Conservation (phyloP, 2,113 vertebrate species). For the Struthio camelus region DNA sequence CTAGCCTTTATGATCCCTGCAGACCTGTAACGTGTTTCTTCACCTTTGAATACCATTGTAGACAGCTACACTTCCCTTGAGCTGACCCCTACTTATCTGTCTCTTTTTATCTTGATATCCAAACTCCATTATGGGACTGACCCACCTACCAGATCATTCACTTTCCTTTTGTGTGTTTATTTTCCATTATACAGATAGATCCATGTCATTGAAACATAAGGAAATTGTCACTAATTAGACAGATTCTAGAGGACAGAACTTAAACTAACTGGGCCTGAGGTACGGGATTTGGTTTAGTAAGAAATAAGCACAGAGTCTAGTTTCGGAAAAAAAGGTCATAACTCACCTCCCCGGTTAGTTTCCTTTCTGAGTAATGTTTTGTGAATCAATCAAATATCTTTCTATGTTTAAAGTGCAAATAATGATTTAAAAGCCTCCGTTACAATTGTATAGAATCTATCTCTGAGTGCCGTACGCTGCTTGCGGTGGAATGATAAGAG, state of each 20-base stretch:
- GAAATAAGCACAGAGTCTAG: background rate
- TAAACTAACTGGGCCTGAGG: background rate
- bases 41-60: background rate
- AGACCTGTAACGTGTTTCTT: background rate
- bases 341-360: conserved; percentile 6
- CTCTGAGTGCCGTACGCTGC: conserved; percentile 11
- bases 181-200: background rate
- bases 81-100: background rate
- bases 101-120: background rate
- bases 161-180: background rate
- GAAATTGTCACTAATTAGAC: background rate
- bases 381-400: conserved; percentile 25
- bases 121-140: background rate
- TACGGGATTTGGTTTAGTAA: background rate
- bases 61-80: background rate
- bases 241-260: background rate
- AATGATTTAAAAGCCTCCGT: conserved; percentile 38
- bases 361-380: conserved; percentile 16
- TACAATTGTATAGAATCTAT: background rate
- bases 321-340: background rate
- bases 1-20: background rate
- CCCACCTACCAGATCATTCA: background rate
- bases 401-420: conserved; percentile 26
- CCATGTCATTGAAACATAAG: background rate
- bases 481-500: conserved; percentile 15